phyloP scores from a whole-genome alignment of 2,888 invertebrate species.

The Ephialtes manifestator region DNA sequence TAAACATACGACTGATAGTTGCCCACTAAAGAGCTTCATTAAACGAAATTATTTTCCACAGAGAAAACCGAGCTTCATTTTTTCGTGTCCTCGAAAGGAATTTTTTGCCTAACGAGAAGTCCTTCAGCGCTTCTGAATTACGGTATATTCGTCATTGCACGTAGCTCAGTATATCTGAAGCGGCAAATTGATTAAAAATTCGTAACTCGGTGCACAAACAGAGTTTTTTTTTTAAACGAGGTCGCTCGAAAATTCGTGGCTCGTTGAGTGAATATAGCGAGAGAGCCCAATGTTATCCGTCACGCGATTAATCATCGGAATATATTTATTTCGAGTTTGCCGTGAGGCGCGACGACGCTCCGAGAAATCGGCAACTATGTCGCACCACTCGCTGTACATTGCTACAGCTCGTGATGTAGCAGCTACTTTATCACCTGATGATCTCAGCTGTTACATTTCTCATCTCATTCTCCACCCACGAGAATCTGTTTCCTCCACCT shows the following conservation, averaged over 20 bases:
- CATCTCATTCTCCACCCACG: constrained; percentile 15
- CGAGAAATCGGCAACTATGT: constrained; percentile 30
- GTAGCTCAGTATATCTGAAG: background rate
- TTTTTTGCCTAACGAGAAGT: constrained; percentile 22
- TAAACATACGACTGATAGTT: constrained; percentile 2
- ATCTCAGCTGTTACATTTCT: constrained; percentile 28
- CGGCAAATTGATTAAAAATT: background rate
- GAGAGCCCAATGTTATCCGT: background rate
- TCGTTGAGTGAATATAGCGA: background rate
- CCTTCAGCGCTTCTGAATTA: background rate
- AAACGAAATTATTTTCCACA: background rate
- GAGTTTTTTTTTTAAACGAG: background rate
- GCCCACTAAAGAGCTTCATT: background rate
- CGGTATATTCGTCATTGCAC: background rate
- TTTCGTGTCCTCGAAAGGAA: background rate
- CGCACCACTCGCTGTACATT: background rate
- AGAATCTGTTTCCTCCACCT: constrained; percentile 20
- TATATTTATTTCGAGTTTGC: constrained; percentile 58
- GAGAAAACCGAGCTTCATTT: background rate
- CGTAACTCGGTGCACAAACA: background rate
- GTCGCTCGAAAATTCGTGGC: background rate
- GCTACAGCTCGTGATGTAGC: background rate
- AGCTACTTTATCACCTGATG: background rate
- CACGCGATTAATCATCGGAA: constrained; percentile 45
- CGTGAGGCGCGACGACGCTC: constrained; percentile 39